Percentiles rank a stretch among this genome's conserved stretches.
Evolutionary conservation across 2,888 invertebrate species (phyloP).

Genomic region (Phyto melanocephala): DNA sequence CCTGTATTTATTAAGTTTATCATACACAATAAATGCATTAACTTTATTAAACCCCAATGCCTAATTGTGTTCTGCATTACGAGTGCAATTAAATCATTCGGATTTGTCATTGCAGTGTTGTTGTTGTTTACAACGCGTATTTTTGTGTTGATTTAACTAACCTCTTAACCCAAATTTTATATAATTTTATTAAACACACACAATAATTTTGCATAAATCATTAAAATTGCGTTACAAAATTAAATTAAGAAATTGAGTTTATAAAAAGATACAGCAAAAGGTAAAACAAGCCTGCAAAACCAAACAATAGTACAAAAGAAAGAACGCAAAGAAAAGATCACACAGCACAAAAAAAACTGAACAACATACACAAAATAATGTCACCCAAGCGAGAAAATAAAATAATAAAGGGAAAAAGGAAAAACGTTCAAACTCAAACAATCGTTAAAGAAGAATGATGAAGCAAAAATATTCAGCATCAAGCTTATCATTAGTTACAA

Average conservation of each 20-base stretch:
- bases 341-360: not conserved
- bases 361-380: slow-evolving; percentile 18
- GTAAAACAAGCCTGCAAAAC: not conserved
- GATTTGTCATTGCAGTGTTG: too few species aligned
- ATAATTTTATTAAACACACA: not conserved
- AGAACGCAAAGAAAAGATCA: not conserved
- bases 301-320: slow-evolving; percentile 1
- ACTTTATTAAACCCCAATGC: too few species aligned
- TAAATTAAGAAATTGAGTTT: slow-evolving; percentile 17
- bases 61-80: too few species aligned
- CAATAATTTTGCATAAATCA: slow-evolving; percentile 5
- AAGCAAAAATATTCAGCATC: not conserved
- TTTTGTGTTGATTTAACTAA: too few species aligned
- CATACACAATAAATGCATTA: too few species aligned
- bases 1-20: too few species aligned
- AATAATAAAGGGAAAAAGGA: not conserved
- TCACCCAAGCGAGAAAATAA: not conserved
- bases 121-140: too few species aligned
- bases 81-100: too few species aligned
- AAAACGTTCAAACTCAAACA: not conserved
- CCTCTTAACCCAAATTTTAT: slow-evolving; percentile 47
- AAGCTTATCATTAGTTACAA: not conserved
- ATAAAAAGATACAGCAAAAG: not conserved
- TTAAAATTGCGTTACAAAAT: slow-evolving; percentile 11
- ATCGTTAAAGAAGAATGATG: not conserved